phyloP scores from a whole-genome alignment of 2,888 invertebrate species.

The Molorchus minor region DNA sequence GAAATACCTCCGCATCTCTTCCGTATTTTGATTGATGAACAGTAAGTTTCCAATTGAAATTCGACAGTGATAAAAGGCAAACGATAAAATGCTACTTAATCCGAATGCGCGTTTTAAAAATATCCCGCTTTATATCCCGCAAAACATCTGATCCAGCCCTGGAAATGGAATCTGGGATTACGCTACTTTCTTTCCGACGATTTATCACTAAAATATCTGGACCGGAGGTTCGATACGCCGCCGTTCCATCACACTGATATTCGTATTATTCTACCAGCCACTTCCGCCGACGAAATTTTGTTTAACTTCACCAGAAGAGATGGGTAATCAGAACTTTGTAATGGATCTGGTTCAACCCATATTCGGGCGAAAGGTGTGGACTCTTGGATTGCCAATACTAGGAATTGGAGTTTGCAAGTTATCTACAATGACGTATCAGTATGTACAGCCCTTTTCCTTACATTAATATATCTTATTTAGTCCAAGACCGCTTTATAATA shows the following conservation, averaged over 20 bases:
- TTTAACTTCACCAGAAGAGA: constrained; percentile 7
- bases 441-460: no score
- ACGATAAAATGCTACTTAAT: constrained; percentile 56
- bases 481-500: no score
- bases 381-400: no score
- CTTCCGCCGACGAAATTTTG: constrained; percentile 8
- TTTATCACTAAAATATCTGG: constrained; percentile 51
- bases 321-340: constrained; percentile 1
- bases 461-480: no score
- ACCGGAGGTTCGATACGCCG: constrained; percentile 47
- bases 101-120: constrained; percentile 42
- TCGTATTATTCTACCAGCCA: constrained; percentile 43
- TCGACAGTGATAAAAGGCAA: constrained; percentile 52
- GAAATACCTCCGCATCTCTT: neutral
- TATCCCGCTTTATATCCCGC: constrained; percentile 42
- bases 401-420: no score
- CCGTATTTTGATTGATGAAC: constrained; percentile 38
- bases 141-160: constrained; percentile 51
- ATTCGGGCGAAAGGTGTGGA: no score
- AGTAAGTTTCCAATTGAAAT: constrained; percentile 43
- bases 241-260: constrained; percentile 47
- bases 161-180: constrained; percentile 50
- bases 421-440: no score
- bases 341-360: neutral
- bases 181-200: constrained; percentile 49